Evolutionary conservation across 2,113 vertebrate species (phyloP).

Genomic region (Nothobranchius kuhntae): DNA sequence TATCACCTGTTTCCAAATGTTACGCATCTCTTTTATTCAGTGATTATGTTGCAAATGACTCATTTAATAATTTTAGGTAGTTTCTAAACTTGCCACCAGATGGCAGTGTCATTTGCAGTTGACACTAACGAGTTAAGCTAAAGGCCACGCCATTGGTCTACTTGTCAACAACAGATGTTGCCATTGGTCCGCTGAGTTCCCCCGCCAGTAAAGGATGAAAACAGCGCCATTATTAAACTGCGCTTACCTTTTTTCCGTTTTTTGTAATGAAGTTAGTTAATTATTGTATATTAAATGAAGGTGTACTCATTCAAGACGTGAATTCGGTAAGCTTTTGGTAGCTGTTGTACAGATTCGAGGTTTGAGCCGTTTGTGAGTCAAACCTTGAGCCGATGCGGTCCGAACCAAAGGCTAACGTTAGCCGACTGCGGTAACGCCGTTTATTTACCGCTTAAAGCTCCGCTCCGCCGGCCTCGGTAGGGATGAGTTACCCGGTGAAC

Average conservation of each 20-base stretch:
- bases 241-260: not conserved
- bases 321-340: too few species aligned
- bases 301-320: not conserved
- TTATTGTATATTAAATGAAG: not conserved
- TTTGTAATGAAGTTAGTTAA: not conserved
- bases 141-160: conserved; percentile 52
- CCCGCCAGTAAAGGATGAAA: conserved; percentile 71
- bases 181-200: conserved; percentile 61
- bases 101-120: not conserved
- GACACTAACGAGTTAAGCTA: not conserved
- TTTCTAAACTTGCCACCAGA: not conserved
- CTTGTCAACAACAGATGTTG: not conserved
- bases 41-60: not conserved
- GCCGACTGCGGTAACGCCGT: conserved; percentile 4
- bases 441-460: not conserved
- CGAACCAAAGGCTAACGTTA: conserved; percentile 19
- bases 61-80: not conserved
- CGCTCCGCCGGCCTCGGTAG: not conserved
- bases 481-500: conserved; percentile 63
- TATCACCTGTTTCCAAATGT: not conserved
- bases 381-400: not conserved
- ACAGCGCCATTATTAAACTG: conserved; percentile 73
- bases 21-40: not conserved
- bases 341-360: accelerated
- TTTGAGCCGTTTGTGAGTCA: not conserved